Conservation (phyloP, 2,797 vertebrate species). For the Chaunax sp. region DNA sequence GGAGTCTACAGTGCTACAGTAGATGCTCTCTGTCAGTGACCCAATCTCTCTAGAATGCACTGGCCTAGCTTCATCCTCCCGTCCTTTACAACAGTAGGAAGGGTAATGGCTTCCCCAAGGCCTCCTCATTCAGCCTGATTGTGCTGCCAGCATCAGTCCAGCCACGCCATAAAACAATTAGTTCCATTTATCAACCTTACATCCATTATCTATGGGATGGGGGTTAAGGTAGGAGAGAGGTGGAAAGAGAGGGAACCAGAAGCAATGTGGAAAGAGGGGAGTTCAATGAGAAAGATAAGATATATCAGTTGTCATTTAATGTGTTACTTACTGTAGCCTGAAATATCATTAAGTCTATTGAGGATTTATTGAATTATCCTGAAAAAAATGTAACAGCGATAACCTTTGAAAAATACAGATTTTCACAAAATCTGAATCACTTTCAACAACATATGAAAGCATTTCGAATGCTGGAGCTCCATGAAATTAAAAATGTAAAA, state of each 20-base stretch:
- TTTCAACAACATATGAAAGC: conserved; percentile 11
- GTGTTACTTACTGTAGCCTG: conserved; percentile 18
- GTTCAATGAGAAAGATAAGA: conserved; percentile 26
- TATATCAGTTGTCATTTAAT: conserved; percentile 31
- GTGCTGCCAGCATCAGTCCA: conserved; percentile 82
- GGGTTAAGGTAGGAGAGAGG: conserved; percentile 46
- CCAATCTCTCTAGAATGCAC: conserved; percentile 69
- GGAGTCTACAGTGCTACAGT: conserved; percentile 54
- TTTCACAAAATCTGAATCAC: not conserved
- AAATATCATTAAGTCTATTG: conserved; percentile 8
- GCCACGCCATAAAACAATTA: conserved; percentile 87
- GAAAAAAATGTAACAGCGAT: conserved; percentile 8
- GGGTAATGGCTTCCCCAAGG: conserved; percentile 87
- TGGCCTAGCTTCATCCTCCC: conserved; percentile 76
- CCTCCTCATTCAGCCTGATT: conserved; percentile 85
- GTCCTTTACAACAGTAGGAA: conserved; percentile 87
- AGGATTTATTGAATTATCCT: conserved; percentile 8
- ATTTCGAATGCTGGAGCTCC: conserved; percentile 18
- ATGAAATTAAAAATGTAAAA: conserved; percentile 38
- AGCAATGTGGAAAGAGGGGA: conserved; percentile 19
- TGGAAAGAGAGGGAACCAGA: not conserved
- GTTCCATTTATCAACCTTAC: conserved; percentile 87
- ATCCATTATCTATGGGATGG: conserved; percentile 67
- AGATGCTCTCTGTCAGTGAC: conserved; percentile 64
- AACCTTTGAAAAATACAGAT: conserved; percentile 7